A percentile compares a stretch with the other conserved stretches of the same genome.
phyloP scores from a whole-genome alignment of 2,797 vertebrate genomes.

The Echiichthys vipera region DNA sequence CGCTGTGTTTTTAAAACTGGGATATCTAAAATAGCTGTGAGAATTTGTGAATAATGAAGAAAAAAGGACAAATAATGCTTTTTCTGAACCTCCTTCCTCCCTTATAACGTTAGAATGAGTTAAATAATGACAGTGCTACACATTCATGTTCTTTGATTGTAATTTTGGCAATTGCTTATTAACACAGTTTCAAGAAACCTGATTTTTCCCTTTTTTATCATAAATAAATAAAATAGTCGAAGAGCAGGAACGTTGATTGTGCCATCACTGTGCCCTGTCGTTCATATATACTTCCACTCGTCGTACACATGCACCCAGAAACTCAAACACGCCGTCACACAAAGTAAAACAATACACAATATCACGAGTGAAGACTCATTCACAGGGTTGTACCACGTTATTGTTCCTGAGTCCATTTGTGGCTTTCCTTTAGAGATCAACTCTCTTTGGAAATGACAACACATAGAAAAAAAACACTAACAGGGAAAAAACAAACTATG shows the following conservation, averaged over 20 bases:
- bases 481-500: conserved; percentile 42
- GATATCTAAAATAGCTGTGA: background rate
- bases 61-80: conserved; percentile 11
- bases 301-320: conserved; percentile 8
- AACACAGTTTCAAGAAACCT: conserved; percentile 42
- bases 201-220: conserved; percentile 48
- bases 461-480: conserved; percentile 28
- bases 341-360: conserved; percentile 34
- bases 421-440: conserved; percentile 18
- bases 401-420: conserved; percentile 48
- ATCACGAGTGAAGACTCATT: conserved; percentile 22
- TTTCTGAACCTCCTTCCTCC: conserved; percentile 6
- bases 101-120: background rate
- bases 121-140: conserved; percentile 21
- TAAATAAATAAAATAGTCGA: conserved; percentile 70
- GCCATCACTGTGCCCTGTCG: conserved; percentile 16
- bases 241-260: conserved; percentile 32
- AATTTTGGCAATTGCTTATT: conserved; percentile 69
- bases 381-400: background rate
- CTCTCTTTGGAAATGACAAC: conserved; percentile 40
- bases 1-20: background rate
- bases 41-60: background rate
- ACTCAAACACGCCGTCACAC: conserved; percentile 41
- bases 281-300: conserved; percentile 17
- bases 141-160: conserved; percentile 38